phyloP scores from a whole-genome alignment of 2,113 vertebrate genomes.

The Stegostoma tigrinum region DNA sequence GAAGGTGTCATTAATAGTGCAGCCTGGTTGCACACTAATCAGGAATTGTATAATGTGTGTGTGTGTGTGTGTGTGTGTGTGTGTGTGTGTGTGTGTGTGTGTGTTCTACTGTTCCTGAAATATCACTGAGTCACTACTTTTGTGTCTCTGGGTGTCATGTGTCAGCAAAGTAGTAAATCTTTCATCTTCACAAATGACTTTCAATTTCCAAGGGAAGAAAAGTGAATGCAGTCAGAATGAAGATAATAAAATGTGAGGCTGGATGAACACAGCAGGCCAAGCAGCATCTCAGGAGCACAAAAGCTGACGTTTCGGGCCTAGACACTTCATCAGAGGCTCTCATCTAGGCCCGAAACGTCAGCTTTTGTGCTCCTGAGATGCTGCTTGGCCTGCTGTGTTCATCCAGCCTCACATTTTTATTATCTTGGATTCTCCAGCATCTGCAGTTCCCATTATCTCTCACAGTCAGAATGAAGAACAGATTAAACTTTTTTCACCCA shows the following conservation, averaged over 20 bases:
- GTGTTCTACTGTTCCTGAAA: not conserved
- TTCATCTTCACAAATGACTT: not conserved
- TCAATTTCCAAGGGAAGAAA: not conserved
- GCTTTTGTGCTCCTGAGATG: too few species aligned
- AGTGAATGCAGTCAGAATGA: not conserved
- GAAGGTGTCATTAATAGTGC: not conserved
- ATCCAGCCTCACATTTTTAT: too few species aligned
- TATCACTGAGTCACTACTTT: not conserved
- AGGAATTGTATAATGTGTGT: not conserved
- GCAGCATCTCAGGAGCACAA: too few species aligned
- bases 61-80: not conserved
- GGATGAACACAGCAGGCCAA: too few species aligned
- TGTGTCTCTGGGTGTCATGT: not conserved
- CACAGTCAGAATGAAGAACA: too few species aligned
- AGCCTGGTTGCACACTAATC: not conserved
- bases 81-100: not conserved
- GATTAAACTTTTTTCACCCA: not conserved
- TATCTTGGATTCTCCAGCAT: too few species aligned
- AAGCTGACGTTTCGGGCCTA: too few species aligned
- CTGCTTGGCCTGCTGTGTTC: too few species aligned
- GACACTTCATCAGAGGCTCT: too few species aligned
- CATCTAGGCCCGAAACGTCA: too few species aligned
- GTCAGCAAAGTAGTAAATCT: not conserved
- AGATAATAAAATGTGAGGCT: too few species aligned
- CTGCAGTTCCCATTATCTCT: too few species aligned